These are phyloP conservation scores for Cinara cedri DNA, from an alignment of 2,888 invertebrate genomes.

Conservation along the genomic window DNA sequence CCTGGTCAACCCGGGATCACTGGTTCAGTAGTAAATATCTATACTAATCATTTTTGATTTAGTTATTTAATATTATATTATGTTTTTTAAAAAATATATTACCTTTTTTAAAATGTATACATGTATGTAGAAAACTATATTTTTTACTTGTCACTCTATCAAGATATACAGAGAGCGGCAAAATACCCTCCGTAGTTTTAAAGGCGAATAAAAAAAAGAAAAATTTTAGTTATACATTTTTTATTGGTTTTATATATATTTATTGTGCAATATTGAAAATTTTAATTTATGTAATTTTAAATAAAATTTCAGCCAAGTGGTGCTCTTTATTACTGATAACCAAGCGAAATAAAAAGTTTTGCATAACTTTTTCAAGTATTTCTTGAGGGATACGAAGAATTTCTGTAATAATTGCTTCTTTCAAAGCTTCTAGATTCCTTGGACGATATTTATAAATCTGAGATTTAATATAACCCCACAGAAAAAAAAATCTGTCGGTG, in stretches of 20 bases:
- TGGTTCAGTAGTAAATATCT: conserved; percentile 42
- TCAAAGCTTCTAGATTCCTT: background rate
- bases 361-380: background rate
- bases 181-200: conserved; percentile 58
- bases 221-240: conserved; percentile 7
- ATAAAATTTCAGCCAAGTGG: background rate
- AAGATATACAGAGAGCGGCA: background rate
- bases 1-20: conserved; percentile 71
- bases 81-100: background rate
- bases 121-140: no score
- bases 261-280: no score
- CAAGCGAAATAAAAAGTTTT: background rate
- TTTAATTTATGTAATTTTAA: conserved; percentile 13
- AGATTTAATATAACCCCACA: background rate
- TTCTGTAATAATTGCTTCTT: background rate
- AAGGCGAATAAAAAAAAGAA: conserved; percentile 61
- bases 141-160: background rate
- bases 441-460: background rate
- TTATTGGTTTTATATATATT: conserved; percentile 2
- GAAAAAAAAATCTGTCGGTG: background rate
- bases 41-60: background rate
- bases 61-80: background rate
- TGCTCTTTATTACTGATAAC: background rate
- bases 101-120: background rate
- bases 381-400: background rate